phyloP scores from a whole-genome alignment of 2,113 vertebrate genomes.

The Gopherus evgoodei region DNA sequence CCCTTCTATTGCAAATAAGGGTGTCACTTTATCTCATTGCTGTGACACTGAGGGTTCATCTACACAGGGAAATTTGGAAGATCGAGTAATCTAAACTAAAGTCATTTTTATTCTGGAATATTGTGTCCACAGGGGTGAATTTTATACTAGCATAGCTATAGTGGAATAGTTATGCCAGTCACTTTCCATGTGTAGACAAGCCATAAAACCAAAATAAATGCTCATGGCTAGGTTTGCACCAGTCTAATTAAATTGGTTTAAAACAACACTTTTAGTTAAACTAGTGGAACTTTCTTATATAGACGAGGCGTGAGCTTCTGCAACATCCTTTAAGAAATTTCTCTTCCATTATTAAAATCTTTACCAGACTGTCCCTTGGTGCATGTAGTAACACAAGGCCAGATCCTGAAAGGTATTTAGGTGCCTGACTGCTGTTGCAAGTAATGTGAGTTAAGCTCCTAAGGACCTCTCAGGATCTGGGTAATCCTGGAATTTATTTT shows the following conservation, averaged over 20 bases:
- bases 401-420: not conserved
- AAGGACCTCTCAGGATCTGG: not conserved
- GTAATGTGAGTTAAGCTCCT: not conserved
- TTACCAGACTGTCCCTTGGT: not conserved
- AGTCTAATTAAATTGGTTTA: not conserved
- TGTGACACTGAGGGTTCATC: not conserved
- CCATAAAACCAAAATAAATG: not conserved
- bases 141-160: not conserved
- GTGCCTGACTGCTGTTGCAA: not conserved
- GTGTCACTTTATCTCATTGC: not conserved
- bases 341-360: not conserved
- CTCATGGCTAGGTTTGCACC: not conserved
- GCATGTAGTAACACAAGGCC: not conserved
- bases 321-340: not conserved
- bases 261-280: not conserved
- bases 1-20: too few relatives aligned
- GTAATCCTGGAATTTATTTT: not conserved
- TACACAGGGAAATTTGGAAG: not conserved
- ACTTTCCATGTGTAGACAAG: not conserved
- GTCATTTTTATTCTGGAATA: not conserved
- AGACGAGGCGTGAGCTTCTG: not conserved
- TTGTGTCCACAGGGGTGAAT: not conserved
- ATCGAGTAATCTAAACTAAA: not conserved
- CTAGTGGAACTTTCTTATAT: not conserved
- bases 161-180: not conserved